A percentile compares a stretch with the other conserved stretches of the same genome.
Conservation (phyloP, 2,113 vertebrate species). For the Passer montanus region DNA sequence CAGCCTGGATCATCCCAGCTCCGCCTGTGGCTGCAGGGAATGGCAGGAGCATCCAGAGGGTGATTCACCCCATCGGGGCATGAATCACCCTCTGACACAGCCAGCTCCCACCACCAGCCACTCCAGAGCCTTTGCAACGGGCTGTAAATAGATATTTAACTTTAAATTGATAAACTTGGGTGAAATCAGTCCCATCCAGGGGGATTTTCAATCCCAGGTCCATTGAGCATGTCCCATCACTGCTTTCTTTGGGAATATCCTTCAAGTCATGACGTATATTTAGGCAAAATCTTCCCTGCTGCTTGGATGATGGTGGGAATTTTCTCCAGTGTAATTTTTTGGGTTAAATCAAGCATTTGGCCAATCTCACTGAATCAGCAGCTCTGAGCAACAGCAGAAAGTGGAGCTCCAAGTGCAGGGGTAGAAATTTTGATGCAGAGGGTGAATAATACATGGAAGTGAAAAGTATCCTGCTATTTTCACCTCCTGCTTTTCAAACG, state of each 20-base stretch:
- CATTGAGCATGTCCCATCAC: rapidly evolving
- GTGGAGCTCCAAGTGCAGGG: constrained; percentile 2
- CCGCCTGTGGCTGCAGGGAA: neutral
- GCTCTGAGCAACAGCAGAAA: neutral
- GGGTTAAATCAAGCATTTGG: neutral
- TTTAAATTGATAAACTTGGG: neutral
- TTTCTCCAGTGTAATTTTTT: neutral
- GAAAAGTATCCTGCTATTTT: constrained; percentile 66
- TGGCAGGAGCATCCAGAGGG: neutral
- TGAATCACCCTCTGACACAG: constrained; percentile 16
- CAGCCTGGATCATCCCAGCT: neutral
- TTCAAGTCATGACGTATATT: neutral
- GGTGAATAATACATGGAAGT: constrained; percentile 54
- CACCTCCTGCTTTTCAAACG: constrained; percentile 60
- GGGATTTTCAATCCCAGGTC: neutral
- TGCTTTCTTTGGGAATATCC: neutral
- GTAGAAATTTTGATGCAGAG: constrained; percentile 32
- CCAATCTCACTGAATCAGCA: neutral
- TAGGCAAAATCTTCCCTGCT: neutral
- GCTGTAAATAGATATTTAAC: neutral
- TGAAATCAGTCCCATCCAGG: neutral
- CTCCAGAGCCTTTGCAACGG: neutral
- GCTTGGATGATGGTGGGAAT: neutral
- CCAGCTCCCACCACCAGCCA: neutral
- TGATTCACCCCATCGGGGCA: neutral